Percentiles rank a stretch among this genome's conserved stretches.
phyloP scores from a whole-genome alignment of 92 coral and sea anemone genomes.

The Porites cylindrica region DNA sequence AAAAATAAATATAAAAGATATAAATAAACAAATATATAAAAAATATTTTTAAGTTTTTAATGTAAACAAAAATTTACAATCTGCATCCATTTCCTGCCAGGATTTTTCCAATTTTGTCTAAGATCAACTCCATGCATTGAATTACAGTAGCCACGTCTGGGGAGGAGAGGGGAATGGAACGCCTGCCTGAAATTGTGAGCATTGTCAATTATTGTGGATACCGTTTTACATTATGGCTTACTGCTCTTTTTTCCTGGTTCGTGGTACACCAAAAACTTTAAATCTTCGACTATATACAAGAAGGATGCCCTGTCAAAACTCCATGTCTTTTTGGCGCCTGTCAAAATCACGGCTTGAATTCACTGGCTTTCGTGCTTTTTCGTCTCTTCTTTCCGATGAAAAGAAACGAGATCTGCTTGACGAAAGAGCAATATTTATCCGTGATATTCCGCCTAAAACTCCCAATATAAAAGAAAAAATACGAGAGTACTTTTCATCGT shows the following conservation, averaged over 20 bases:
- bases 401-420: background rate
- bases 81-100: too few species aligned
- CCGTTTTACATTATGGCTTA: background rate
- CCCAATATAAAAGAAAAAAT: slow-evolving; percentile 9
- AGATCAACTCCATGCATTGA: too few species aligned
- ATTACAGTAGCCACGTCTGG: too few species aligned
- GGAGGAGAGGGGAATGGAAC: background rate
- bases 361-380: background rate
- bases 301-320: background rate
- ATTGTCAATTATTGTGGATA: background rate
- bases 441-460: slow-evolving; percentile 3
- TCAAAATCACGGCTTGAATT: background rate
- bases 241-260: background rate
- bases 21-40: too few species aligned
- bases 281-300: background rate
- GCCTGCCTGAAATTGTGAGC: background rate
- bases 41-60: too few species aligned
- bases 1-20: too few species aligned
- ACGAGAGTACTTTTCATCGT: slow-evolving; percentile 54
- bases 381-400: slow-evolving; percentile 15
- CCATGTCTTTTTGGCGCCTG: background rate
- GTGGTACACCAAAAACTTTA: background rate
- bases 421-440: slow-evolving; percentile 11
- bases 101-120: too few species aligned
- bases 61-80: too few species aligned